These are phyloP conservation scores for Drosophila incognita DNA, from an alignment of 2,888 invertebrate genomes.

Conservation along the genomic window DNA sequence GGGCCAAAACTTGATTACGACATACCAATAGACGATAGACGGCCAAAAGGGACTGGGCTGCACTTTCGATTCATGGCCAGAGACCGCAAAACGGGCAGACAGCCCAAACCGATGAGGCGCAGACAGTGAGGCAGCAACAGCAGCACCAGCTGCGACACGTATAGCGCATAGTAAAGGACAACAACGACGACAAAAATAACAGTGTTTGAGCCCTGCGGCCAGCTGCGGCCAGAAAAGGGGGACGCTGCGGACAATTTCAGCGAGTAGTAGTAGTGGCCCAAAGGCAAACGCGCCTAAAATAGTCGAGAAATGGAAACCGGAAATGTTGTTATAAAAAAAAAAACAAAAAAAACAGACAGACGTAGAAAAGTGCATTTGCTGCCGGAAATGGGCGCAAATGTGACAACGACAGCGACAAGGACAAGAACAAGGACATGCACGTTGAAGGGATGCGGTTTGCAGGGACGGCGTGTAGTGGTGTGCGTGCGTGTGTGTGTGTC, in stretches of 20 bases:
- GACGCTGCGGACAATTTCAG: conserved; percentile 66
- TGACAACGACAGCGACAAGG: conserved; percentile 56
- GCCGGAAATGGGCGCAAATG: conserved; percentile 74
- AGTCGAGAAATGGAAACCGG: conserved; percentile 76
- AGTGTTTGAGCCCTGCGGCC: conserved; percentile 5
- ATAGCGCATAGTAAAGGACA: conserved; percentile 53
- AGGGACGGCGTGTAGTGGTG: background rate
- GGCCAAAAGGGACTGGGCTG: conserved; percentile 29
- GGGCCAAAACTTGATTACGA: conserved; percentile 73
- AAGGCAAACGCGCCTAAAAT: conserved; percentile 59
- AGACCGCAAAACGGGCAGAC: conserved; percentile 56
- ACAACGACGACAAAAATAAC: conserved; percentile 11
- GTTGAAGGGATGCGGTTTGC: background rate
- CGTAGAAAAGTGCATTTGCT: conserved; percentile 20
- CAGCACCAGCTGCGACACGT: conserved; percentile 59
- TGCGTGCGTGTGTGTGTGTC: conserved; percentile 3
- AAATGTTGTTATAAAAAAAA: conserved; percentile 70
- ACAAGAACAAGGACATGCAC: conserved; percentile 4
- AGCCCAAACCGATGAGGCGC: background rate
- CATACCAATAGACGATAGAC: conserved; percentile 21
- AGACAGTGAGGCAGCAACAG: conserved; percentile 18
- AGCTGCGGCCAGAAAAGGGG: conserved; percentile 14
- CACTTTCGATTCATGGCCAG: conserved; percentile 67
- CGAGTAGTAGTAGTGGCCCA: conserved; percentile 30
- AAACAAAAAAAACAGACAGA: background rate